Percentiles rank a stretch among this genome's conserved stretches.
Evolutionary conservation across 35 echinoderm and acorn worm genomes (phyloP).

Genomic region (Heliocidaris erythrogramma): DNA sequence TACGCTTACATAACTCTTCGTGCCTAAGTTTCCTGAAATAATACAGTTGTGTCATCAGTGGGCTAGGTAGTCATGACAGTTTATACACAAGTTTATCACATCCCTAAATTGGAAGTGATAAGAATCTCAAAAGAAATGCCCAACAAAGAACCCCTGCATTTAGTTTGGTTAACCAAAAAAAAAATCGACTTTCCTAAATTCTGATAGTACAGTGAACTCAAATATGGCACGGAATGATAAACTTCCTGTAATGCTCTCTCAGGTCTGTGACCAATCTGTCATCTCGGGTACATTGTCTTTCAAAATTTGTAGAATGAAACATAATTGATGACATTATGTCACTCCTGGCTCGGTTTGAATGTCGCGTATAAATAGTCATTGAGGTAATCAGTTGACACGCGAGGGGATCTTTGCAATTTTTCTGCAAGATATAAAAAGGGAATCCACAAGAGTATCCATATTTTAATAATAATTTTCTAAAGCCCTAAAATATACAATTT

Average conservation of each 20-base stretch:
- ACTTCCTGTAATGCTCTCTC: background rate
- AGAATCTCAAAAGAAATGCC: too few relatives aligned
- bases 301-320: background rate
- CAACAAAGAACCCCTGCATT: too few relatives aligned
- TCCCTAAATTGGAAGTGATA: too few relatives aligned
- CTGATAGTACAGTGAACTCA: background rate
- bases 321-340: background rate
- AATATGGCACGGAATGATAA: background rate
- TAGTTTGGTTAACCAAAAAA: too few relatives aligned
- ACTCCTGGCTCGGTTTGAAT: background rate
- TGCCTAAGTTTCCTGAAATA: background rate
- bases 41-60: too few relatives aligned
- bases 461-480: too few relatives aligned
- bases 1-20: background rate
- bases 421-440: too few relatives aligned
- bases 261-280: background rate
- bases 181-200: too few relatives aligned
- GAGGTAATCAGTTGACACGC: constrained; percentile 7
- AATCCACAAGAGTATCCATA: too few relatives aligned
- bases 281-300: background rate
- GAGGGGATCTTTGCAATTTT: background rate
- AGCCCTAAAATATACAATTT: too few relatives aligned
- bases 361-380: background rate
- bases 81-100: too few relatives aligned
- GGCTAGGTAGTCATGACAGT: too few relatives aligned